phyloP scores from a whole-genome alignment of 2,797 vertebrate genomes.

The Chrysocyon brachyurus region DNA sequence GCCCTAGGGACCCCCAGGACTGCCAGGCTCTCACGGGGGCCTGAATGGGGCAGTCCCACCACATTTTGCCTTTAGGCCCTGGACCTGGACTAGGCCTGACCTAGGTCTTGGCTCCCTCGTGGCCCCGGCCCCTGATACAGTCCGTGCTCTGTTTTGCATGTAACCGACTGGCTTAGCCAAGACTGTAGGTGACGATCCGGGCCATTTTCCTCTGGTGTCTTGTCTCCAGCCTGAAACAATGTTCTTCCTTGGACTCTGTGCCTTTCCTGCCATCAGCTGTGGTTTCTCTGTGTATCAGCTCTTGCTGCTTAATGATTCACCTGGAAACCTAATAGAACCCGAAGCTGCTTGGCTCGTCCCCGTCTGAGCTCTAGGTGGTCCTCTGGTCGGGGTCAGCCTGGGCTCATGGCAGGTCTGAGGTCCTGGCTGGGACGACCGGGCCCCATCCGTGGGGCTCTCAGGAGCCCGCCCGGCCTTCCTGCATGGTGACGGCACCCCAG shows the following conservation, averaged over 20 bases:
- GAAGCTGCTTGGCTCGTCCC: too few species aligned
- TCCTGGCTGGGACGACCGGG: background rate
- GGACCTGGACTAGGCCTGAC: background rate
- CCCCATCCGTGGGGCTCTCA: background rate
- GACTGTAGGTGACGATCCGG: background rate
- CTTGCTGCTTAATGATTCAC: background rate
- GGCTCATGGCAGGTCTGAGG: background rate
- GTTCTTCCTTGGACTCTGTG: background rate
- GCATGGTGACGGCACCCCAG: background rate
- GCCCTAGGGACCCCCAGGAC: background rate
- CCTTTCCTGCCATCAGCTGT: background rate
- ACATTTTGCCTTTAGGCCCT: background rate
- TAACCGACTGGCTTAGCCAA: background rate
- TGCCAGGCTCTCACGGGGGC: background rate
- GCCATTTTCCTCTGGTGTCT: background rate
- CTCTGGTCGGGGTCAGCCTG: background rate
- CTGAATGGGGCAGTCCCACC: background rate
- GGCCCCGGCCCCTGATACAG: background rate
- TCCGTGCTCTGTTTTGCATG: background rate
- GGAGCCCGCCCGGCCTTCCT: background rate
- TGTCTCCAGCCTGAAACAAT: background rate
- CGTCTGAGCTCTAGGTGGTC: background rate
- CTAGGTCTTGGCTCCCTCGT: rapidly evolving
- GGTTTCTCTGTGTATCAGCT: background rate
- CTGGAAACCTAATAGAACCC: too few species aligned